phyloP scores from a whole-genome alignment of 2,888 invertebrate genomes.

The Drosophila mayaguana region DNA sequence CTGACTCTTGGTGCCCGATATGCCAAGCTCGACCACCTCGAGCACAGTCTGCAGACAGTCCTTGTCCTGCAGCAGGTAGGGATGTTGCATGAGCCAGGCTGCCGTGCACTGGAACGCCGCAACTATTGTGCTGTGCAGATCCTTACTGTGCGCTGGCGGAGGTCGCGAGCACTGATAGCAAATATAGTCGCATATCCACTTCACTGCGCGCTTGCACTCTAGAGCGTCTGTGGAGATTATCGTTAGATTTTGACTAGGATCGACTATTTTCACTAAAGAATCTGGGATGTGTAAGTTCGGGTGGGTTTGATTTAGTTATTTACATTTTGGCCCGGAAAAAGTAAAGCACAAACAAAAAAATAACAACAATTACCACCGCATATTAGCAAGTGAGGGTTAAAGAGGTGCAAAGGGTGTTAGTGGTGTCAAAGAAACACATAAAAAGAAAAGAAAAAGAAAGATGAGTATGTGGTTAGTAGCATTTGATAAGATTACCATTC shows the following conservation, averaged over 20 bases:
- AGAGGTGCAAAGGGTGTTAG: conserved; percentile 16
- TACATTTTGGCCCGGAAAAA: conserved; percentile 49
- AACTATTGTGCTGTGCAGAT: conserved; percentile 97
- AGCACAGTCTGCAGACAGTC: conserved; percentile 96
- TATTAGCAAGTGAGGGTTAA: conserved; percentile 26
- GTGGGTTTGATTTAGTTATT: conserved; percentile 50
- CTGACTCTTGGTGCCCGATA: conserved; percentile 96
- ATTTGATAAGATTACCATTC: conserved; percentile 82
- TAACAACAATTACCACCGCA: conserved; percentile 17
- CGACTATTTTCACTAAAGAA: conserved; percentile 84
- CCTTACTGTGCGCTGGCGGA: conserved; percentile 96
- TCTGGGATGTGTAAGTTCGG: conserved; percentile 73
- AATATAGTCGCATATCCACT: conserved; percentile 99
- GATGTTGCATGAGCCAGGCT: conserved; percentile 96
- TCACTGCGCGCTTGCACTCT: conserved; percentile 96
- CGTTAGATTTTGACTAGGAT: conserved; percentile 85
- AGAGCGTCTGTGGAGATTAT: conserved; percentile 90
- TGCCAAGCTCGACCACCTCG: conserved; percentile 98
- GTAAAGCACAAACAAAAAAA: conserved; percentile 39
- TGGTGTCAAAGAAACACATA: conserved; percentile 43
- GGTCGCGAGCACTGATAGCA: conserved; percentile 97
- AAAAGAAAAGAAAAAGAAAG: conserved; percentile 74
- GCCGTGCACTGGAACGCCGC: conserved; percentile 96
- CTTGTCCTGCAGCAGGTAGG: conserved; percentile 94
- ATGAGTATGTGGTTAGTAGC: conserved; percentile 79